A percentile compares a stretch with the other conserved stretches of the same genome.
Conservation (phyloP, 2,888 invertebrate species). For the Oscheius sp. region DNA sequence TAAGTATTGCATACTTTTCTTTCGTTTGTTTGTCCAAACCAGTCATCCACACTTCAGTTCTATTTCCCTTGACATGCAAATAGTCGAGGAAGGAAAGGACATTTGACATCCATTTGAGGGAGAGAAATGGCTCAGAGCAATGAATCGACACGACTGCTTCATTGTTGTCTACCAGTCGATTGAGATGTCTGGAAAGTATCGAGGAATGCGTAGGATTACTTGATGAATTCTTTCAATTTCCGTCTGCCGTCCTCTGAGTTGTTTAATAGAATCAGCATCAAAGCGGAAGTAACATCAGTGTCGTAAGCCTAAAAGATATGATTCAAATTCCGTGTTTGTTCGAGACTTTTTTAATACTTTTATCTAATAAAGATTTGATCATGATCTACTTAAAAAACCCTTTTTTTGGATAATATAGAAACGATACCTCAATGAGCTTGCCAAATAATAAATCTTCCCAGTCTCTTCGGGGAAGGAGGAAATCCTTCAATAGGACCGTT, state of each 20-base stretch:
- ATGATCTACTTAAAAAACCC: too few relatives aligned
- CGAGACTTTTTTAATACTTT: too few relatives aligned
- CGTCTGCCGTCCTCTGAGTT: constrained; percentile 1
- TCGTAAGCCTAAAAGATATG: not conserved
- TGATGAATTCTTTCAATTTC: not conserved
- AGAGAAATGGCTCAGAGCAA: not conserved
- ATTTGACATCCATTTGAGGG: constrained; percentile 1
- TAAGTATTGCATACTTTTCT: not conserved
- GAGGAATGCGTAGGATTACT: constrained; percentile 4
- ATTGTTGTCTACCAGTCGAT: not conserved
- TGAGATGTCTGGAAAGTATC: not conserved
- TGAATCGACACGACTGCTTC: not conserved
- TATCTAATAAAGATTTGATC: too few relatives aligned
- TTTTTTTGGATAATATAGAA: too few relatives aligned
- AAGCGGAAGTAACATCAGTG: not conserved
- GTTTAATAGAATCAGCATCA: constrained; percentile 5
- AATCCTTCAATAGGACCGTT: not conserved
- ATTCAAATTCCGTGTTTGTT: too few relatives aligned
- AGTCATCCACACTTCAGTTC: not conserved
- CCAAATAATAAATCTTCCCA: constrained; percentile 1
- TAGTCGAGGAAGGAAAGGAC: constrained; percentile 5
- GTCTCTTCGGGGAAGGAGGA: not conserved
- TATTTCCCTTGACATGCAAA: not conserved
- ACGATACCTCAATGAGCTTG: not conserved
- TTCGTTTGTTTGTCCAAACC: not conserved